These are phyloP conservation scores for Pelosia muscerda DNA, from an alignment of 2,888 invertebrate species.

Conservation along the genomic window DNA sequence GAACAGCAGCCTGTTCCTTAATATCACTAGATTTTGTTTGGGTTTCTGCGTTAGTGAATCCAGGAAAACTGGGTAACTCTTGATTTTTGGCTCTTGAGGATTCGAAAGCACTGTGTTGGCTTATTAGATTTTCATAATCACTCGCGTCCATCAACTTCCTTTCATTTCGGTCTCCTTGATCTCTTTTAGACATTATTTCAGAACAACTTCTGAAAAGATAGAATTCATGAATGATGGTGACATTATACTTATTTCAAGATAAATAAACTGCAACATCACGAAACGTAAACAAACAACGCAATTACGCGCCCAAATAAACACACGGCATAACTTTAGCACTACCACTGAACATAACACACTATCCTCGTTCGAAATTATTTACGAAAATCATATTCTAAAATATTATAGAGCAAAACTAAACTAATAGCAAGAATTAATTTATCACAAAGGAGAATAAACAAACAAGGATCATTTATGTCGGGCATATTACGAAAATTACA, in stretches of 20 bases:
- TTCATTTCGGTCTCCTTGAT: conserved; percentile 79
- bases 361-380: not conserved
- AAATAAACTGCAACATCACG: conserved; percentile 52
- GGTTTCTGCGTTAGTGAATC: conserved; percentile 84
- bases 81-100: conserved; percentile 77
- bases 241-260: conserved; percentile 24
- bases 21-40: conserved; percentile 83
- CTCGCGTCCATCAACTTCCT: conserved; percentile 81
- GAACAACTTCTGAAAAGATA: conserved; percentile 52
- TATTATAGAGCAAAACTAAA: not conserved
- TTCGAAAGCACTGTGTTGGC: conserved; percentile 84
- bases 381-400: not conserved
- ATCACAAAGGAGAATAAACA: conserved; percentile 56
- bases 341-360: not conserved
- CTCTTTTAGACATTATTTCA: conserved; percentile 83
- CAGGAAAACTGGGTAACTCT: conserved; percentile 83
- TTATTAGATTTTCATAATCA: conserved; percentile 83
- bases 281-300: conserved; percentile 82
- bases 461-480: conserved; percentile 54
- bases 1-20: conserved; percentile 74
- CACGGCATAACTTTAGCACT: conserved; percentile 27
- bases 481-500: conserved; percentile 37
- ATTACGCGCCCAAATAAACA: conserved; percentile 71
- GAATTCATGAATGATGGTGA: conserved; percentile 15
- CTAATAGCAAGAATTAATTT: conserved; percentile 28